Percentiles rank a stretch among this genome's conserved stretches.
phyloP scores from a whole-genome alignment of 2,888 invertebrate genomes.

The Lithophane leautieri region DNA sequence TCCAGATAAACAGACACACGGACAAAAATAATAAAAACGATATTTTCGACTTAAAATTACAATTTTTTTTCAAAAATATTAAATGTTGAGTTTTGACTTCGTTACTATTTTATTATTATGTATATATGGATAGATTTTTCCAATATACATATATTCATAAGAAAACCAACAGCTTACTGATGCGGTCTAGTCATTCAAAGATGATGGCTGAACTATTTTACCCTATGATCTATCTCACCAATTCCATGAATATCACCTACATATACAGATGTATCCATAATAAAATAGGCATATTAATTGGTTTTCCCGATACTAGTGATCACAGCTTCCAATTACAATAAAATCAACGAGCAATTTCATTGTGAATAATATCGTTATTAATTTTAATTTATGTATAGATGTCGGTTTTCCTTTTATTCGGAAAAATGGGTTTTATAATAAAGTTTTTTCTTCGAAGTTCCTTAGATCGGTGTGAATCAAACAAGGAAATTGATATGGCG shows the following conservation, averaged over 20 bases:
- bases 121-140: too few species aligned
- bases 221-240: background rate
- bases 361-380: slow-evolving; percentile 40
- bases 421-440: slow-evolving; percentile 35
- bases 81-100: too few species aligned
- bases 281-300: slow-evolving; percentile 33
- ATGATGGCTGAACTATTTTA: background rate
- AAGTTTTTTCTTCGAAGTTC: slow-evolving; percentile 46
- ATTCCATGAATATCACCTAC: slow-evolving; percentile 23
- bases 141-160: background rate
- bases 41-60: too few species aligned
- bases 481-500: slow-evolving; percentile 52
- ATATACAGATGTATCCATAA: slow-evolving; percentile 23
- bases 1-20: too few species aligned
- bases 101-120: too few species aligned
- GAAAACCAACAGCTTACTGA: background rate
- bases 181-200: background rate
- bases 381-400: slow-evolving; percentile 44
- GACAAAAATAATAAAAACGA: too few species aligned
- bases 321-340: slow-evolving; percentile 23
- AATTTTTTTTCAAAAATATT: too few species aligned
- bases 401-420: slow-evolving; percentile 61
- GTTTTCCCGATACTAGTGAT: slow-evolving; percentile 39
- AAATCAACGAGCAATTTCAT: slow-evolving; percentile 20
- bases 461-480: slow-evolving; percentile 38